A percentile compares a stretch with the other conserved stretches of the same genome.
phyloP scores from a whole-genome alignment of 2,888 invertebrate species.

The Bhutanitis thaidina region DNA sequence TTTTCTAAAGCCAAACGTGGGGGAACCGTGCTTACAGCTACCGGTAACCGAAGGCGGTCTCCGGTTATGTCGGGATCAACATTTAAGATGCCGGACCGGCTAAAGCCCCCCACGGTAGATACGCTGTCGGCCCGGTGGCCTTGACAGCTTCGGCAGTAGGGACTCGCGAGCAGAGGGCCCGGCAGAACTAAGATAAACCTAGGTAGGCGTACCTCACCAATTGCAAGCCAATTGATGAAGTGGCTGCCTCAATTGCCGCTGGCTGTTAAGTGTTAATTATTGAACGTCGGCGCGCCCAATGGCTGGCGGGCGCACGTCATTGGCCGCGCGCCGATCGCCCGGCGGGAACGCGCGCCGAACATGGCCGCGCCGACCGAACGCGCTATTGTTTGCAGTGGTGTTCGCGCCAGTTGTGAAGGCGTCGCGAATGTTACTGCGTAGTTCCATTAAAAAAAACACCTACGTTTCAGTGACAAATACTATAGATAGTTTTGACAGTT shows the following conservation, averaged over 20 bases:
- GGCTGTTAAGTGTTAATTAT: conserved; percentile 42
- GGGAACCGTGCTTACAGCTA: too few species aligned
- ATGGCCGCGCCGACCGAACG: conserved; percentile 24
- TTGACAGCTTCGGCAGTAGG: too few species aligned
- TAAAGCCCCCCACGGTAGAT: too few species aligned
- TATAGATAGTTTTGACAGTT: background rate
- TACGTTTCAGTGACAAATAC: background rate
- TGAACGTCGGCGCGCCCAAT: conserved; percentile 31
- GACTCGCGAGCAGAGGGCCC: too few species aligned
- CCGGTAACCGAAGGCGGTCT: too few species aligned
- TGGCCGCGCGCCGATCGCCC: conserved; percentile 53
- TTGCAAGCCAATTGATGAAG: conserved; percentile 7
- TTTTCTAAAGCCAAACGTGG: too few species aligned
- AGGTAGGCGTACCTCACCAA: too few species aligned
- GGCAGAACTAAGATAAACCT: too few species aligned
- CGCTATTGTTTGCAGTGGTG: conserved; percentile 40
- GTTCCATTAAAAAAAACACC: background rate
- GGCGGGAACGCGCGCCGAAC: conserved; percentile 24
- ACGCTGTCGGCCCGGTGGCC: too few species aligned
- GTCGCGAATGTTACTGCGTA: conserved; percentile 25
- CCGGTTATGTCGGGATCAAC: too few species aligned
- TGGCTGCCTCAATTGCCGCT: conserved; percentile 25
- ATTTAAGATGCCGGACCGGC: too few species aligned
- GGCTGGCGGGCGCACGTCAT: conserved; percentile 31
- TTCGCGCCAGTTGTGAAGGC: conserved; percentile 52